phyloP scores from a whole-genome alignment of 1,140 invertebrate species.

The Hermetia illucens region DNA sequence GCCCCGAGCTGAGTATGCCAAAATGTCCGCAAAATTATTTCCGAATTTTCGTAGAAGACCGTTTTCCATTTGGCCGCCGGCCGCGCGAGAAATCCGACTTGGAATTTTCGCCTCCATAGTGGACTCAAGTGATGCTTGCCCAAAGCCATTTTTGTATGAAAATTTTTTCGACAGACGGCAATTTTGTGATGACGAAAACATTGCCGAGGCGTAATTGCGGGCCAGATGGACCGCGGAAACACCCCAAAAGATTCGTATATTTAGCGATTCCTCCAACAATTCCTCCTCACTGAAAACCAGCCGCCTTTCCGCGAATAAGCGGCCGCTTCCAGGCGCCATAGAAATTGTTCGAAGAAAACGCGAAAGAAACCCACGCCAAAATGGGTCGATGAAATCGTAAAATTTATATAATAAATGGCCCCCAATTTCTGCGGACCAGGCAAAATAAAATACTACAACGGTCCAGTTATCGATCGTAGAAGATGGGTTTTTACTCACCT shows the following conservation, averaged over 20 bases:
- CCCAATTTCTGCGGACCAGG: constrained; percentile 13
- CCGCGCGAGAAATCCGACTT: neutral
- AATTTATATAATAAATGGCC: constrained; percentile 26
- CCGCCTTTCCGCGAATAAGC: no score
- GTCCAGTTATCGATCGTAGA: constrained; percentile 22
- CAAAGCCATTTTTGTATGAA: neutral
- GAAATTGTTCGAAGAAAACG: neutral
- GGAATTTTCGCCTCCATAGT: neutral
- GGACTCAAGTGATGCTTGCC: neutral
- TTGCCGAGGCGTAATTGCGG: neutral
- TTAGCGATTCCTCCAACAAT: neutral
- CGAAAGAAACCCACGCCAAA: neutral
- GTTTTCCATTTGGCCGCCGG: neutral
- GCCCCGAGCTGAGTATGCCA: neutral
- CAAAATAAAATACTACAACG: constrained; percentile 12
- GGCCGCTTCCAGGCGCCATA: neutral
- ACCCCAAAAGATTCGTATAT: no score
- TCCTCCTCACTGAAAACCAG: no score
- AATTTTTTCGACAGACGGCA: neutral
- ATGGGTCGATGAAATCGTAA: constrained; percentile 5
- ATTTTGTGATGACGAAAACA: neutral
- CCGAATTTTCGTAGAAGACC: neutral
- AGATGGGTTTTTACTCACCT: constrained; percentile 24
- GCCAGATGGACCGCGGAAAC: no score
- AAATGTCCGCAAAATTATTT: neutral